Evolutionary conservation across 64 coral and sea anemone genomes (phyloP), one percentile per base, ranked within the genome.

Genomic region (Actinia tenebrosa): DNA sequence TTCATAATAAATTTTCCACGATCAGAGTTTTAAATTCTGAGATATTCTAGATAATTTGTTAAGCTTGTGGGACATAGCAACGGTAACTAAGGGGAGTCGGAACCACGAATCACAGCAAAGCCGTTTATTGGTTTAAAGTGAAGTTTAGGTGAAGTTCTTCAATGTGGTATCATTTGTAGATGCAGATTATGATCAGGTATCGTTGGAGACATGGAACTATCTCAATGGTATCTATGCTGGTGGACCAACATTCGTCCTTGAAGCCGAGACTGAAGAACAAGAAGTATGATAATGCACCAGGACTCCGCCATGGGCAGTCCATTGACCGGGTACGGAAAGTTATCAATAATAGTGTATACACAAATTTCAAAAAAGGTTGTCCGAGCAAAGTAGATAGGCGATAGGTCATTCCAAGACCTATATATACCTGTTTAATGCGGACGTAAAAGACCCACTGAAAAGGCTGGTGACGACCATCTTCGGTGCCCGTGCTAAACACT

Each of bases 141-240:
- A 85, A 85, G 5, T n/a, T 85, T 86, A 19, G 47, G 47, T 50
- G 47, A 4, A 4, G 7, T 50, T 50, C 7, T 50, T 50, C 4
- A 50, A 50, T 5, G 47, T 50, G 47, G 47, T 50, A 5, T 86
- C 19, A 61, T 61, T 61, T 61, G 5, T 66, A 94, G 92, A 66
- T 91, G 88, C 92, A 3, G 94, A 96, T 26, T 90, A 96, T 88
- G 91, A 88, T 22, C 92, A 98, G 54, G 87, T 98, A 20, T 94
- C 95, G 16, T 23, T 69, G 71, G 95, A 91, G 83, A 91, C 92
- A 3, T 98, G 95, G 95, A 84, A 59, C 64, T 98, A 94, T 47
- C 78, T 98, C 55, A 79, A 98, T 52, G 87, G 64, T 52, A 89
- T 94, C 71, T 98, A 98, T 92, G 95, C 87, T 25, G 95, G 95